These are phyloP conservation scores for Malurus leucopterus DNA, from an alignment of 2,797 vertebrate genomes.

Conservation along the genomic window DNA sequence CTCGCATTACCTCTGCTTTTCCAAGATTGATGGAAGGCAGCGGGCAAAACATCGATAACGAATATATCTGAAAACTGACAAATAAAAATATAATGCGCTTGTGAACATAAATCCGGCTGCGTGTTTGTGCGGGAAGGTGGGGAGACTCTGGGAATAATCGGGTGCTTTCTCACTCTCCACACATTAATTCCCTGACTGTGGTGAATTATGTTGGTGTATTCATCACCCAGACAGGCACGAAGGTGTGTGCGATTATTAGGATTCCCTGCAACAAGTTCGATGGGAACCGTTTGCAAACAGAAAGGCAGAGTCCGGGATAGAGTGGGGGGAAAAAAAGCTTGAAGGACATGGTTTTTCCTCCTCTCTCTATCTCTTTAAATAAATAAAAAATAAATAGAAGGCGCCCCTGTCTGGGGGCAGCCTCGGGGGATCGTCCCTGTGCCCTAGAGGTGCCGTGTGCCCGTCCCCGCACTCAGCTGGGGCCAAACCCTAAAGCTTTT, in stretches of 20 bases:
- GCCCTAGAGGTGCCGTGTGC: neutral
- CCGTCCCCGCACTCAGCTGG: neutral
- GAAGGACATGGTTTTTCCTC: rapidly evolving
- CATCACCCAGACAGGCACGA: neutral
- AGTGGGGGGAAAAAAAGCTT: rapidly evolving
- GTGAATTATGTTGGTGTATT: neutral
- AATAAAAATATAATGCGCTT: neutral
- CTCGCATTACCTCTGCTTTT: neutral
- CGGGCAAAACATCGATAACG: neutral
- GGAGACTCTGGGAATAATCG: neutral
- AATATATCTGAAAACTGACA: neutral
- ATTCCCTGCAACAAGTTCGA: neutral
- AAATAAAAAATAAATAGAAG: neutral
- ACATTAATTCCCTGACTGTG: neutral
- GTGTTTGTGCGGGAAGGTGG: neutral
- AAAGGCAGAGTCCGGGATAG: neutral
- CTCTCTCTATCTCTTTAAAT: neutral
- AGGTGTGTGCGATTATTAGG: neutral
- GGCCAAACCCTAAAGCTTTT: rapidly evolving
- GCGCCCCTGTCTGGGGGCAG: neutral
- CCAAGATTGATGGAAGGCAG: neutral
- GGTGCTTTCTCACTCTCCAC: neutral
- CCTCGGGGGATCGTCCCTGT: neutral
- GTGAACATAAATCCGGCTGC: neutral
- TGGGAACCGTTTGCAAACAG: neutral